A percentile compares a stretch with the other conserved stretches of the same genome.
These are phyloP conservation scores for Lithobates pipiens DNA, from an alignment of 2,797 vertebrate species.

Conservation along the genomic window DNA sequence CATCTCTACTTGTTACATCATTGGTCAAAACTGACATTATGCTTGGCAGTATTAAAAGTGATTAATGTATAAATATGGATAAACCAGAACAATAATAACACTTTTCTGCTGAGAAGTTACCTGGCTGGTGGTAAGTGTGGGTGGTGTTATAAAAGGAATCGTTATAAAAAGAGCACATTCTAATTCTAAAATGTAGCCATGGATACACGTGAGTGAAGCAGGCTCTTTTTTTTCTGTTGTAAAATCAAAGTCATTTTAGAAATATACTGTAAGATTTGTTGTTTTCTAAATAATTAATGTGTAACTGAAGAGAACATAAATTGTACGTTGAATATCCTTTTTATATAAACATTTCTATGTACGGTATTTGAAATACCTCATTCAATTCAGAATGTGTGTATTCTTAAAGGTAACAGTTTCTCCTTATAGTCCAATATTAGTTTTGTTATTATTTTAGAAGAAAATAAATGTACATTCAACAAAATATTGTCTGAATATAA, in stretches of 20 bases:
- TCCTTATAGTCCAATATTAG: too few species aligned
- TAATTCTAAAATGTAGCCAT: constrained; percentile 8
- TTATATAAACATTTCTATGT: too few species aligned
- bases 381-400: too few species aligned
- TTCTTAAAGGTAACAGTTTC: too few species aligned
- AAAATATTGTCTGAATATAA: too few species aligned
- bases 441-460: too few species aligned
- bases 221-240: background rate
- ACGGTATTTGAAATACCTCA: too few species aligned
- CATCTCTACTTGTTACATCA: too few species aligned
- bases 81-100: background rate
- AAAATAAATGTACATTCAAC: too few species aligned
- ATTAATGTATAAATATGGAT: background rate
- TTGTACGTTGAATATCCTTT: background rate
- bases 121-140: constrained; percentile 10
- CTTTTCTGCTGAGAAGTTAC: background rate
- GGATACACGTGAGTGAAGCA: background rate
- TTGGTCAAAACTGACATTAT: too few species aligned
- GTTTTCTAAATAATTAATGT: background rate
- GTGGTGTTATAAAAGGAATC: constrained; percentile 1
- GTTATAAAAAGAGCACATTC: background rate
- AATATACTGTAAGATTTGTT: background rate
- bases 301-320: background rate
- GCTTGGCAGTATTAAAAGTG: too few species aligned
- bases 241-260: background rate